Evolutionary conservation across 2,113 vertebrate genomes (phyloP).

Genomic region (Polyodon spathula): DNA sequence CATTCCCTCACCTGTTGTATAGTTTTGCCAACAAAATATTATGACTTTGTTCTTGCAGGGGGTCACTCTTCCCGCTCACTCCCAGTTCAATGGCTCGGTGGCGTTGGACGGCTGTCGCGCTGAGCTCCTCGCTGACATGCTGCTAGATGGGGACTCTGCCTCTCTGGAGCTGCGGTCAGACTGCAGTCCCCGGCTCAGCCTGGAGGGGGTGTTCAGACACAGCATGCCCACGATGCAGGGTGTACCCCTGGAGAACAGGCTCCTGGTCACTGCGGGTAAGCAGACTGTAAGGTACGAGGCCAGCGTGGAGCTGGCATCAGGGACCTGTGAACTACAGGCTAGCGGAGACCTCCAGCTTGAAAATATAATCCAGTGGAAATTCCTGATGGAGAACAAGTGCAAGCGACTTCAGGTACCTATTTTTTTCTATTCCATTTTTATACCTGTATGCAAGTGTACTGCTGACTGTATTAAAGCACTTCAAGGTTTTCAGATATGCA

Average conservation of each 20-base stretch:
- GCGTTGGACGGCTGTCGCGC: conserved; percentile 34
- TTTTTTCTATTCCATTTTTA: neutral
- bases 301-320: conserved; percentile 34
- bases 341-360: conserved; percentile 40
- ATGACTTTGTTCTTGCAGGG: conserved; percentile 28
- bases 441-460: neutral
- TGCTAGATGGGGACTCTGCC: conserved; percentile 28
- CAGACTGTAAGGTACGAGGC: conserved; percentile 28
- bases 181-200: conserved; percentile 36
- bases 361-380: conserved; percentile 48
- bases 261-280: conserved; percentile 36
- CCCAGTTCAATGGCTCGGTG: conserved; percentile 50
- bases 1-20: too few relatives aligned
- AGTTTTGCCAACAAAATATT: too few relatives aligned
- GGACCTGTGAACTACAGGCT: conserved; percentile 44
- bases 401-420: conserved; percentile 46
- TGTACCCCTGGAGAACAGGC: conserved; percentile 41
- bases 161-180: conserved; percentile 40
- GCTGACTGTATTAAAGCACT: neutral
- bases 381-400: conserved; percentile 59
- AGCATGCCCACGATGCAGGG: conserved; percentile 32
- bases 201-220: conserved; percentile 49
- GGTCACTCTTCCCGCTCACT: conserved; percentile 32
- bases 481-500: neutral
- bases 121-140: conserved; percentile 31